phyloP scores from a whole-genome alignment of 2,113 vertebrate species.

The Leucopsar rothschildi region DNA sequence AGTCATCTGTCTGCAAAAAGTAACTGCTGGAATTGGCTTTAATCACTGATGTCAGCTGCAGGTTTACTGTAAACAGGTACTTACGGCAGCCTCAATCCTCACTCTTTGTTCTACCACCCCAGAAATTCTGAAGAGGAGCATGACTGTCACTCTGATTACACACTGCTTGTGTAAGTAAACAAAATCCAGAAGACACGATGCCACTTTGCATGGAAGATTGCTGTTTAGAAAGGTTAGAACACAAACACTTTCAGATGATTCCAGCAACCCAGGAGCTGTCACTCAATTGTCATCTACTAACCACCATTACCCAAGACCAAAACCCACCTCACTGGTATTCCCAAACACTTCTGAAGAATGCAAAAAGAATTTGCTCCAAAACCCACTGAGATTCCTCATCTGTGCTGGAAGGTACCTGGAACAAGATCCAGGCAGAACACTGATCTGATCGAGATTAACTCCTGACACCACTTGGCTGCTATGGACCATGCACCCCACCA shows the following conservation, averaged over 20 bases:
- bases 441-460: neutral
- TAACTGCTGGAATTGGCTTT: neutral
- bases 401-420: neutral
- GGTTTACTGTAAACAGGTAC: neutral
- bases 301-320: neutral
- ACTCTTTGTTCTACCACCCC: neutral
- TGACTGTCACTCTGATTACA: neutral
- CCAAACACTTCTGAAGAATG: neutral
- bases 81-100: neutral
- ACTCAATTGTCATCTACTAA: neutral
- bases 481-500: neutral
- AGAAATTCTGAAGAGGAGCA: neutral
- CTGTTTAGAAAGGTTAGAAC: neutral
- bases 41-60: neutral
- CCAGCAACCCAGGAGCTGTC: neutral
- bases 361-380: neutral
- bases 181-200: neutral
- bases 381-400: neutral
- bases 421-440: neutral
- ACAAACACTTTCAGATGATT: neutral
- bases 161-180: neutral
- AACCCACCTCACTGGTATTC: neutral
- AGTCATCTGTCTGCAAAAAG: neutral
- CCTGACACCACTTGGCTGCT: neutral
- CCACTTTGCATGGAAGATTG: neutral